phyloP scores from a whole-genome alignment of 2,888 invertebrate species.

The Tinea trinotella region DNA sequence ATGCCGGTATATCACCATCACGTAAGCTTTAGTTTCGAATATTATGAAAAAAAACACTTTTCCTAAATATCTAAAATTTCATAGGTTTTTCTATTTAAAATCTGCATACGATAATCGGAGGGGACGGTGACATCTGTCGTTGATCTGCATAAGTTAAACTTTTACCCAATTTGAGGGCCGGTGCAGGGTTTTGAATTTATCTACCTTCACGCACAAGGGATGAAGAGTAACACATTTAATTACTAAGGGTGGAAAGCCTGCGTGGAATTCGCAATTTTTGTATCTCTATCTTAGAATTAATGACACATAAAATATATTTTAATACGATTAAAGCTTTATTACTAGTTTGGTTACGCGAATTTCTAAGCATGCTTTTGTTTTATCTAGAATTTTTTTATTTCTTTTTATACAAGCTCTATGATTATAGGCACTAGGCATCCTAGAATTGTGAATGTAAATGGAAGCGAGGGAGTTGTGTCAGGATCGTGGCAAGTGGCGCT shows the following conservation, averaged over 20 bases:
- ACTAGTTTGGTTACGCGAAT: too few species aligned
- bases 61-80: not conserved
- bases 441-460: too few species aligned
- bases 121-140: constrained; percentile 57
- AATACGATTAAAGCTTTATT: too few species aligned
- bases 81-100: constrained; percentile 25
- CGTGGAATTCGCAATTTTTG: not conserved
- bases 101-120: constrained; percentile 64
- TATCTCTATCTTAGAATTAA: not conserved
- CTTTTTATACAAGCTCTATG: too few species aligned
- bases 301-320: not conserved
- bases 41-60: not conserved
- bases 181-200: constrained; percentile 54
- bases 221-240: constrained; percentile 19
- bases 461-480: too few species aligned
- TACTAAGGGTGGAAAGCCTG: not conserved
- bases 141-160: constrained; percentile 61
- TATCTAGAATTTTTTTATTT: too few species aligned
- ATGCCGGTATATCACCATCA: too few species aligned
- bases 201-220: constrained; percentile 27
- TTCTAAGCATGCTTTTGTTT: too few species aligned
- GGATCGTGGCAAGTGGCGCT: too few species aligned
- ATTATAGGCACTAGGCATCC: too few species aligned
- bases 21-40: too few species aligned
- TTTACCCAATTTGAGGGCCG: constrained; percentile 52